These are phyloP conservation scores for Rapana venosa DNA, from an alignment of 2,888 invertebrate genomes.

Conservation along the genomic window DNA sequence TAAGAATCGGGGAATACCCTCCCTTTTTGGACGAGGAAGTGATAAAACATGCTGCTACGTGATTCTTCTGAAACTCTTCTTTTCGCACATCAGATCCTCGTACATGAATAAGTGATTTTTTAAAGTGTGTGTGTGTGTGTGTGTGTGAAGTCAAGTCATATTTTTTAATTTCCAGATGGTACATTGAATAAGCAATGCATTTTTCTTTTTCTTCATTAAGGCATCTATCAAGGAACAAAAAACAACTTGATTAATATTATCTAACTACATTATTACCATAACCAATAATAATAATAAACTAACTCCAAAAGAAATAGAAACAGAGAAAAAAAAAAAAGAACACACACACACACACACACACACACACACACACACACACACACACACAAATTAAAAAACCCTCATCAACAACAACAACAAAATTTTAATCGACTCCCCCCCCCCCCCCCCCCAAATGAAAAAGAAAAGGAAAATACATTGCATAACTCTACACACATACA, in stretches of 20 bases:
- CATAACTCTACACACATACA: background rate
- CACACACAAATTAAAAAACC: background rate
- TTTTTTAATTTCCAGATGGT: background rate
- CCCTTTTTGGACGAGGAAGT: background rate
- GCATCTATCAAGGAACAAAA: no score
- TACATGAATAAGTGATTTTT: no score
- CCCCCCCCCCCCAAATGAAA: background rate
- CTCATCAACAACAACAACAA: background rate
- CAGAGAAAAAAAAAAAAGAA: background rate
- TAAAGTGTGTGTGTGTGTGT: no score
- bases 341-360: constrained; percentile 10
- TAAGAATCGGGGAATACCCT: background rate
- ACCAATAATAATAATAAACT: background rate
- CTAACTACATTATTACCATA: no score
- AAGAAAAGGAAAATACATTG: background rate
- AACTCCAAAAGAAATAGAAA: background rate
- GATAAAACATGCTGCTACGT: background rate
- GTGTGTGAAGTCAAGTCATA: no score
- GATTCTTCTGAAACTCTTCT: background rate
- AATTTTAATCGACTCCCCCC: background rate
- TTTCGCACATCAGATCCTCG: no score
- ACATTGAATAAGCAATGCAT: background rate
- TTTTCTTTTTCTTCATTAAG: no score
- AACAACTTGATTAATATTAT: no score
- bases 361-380: background rate